Conservation (phyloP, 1,140 invertebrate genomes). For the Euwallacea similis region DNA sequence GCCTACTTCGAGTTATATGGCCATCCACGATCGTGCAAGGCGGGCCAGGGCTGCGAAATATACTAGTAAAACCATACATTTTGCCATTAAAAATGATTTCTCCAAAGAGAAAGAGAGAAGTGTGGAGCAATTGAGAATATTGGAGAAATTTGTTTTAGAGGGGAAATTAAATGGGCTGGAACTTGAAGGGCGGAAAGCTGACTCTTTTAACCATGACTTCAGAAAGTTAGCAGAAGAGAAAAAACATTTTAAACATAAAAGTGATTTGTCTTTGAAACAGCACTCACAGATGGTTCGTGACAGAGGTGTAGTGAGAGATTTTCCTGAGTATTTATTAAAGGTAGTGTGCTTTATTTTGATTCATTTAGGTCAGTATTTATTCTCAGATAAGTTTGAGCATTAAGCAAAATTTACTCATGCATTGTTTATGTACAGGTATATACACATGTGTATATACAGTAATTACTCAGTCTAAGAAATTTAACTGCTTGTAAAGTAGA, state of each 20-base stretch:
- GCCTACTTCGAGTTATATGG: conserved; percentile 73
- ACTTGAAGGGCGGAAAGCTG: conserved; percentile 54
- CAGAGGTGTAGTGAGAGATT: conserved; percentile 66
- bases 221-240: conserved; percentile 59
- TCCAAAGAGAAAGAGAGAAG: conserved; percentile 55
- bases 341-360: conserved; percentile 13
- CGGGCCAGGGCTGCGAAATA: conserved; percentile 68
- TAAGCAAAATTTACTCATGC: no score
- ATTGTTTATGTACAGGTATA: no score
- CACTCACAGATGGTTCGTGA: conserved; percentile 72
- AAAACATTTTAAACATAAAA: conserved; percentile 65
- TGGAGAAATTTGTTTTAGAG: conserved; percentile 80
- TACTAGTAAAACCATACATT: conserved; percentile 67
- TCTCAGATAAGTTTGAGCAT: no score
- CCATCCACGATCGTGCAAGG: conserved; percentile 72
- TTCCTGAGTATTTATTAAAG: conserved; percentile 72
- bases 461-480: no score
- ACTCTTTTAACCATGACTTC: conserved; percentile 56
- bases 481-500: no score
- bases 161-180: conserved; percentile 77
- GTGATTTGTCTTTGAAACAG: conserved; percentile 61
- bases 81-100: conserved; percentile 65
- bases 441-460: no score
- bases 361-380: no score
- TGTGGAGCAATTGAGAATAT: conserved; percentile 69